phyloP scores from a whole-genome alignment of 2,113 vertebrate species.

The Telmatochromis bifrenatus region DNA sequence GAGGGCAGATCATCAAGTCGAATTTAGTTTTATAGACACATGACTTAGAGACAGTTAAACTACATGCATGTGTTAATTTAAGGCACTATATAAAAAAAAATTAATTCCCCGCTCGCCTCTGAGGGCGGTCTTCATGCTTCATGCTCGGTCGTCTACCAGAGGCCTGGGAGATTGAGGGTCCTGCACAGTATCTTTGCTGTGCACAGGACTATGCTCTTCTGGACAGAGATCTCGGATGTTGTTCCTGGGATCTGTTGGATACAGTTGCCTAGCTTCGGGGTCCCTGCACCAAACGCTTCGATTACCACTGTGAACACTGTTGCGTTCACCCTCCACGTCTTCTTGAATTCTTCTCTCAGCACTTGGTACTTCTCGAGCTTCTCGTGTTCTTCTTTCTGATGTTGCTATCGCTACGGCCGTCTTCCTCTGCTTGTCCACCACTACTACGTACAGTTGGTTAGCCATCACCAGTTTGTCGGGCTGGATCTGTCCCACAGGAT shows the following conservation, averaged over 20 bases:
- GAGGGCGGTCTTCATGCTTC: background rate
- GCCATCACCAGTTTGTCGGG: background rate
- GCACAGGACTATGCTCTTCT: background rate
- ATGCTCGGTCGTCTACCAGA: background rate
- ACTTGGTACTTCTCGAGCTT: background rate
- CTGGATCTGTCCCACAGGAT: background rate
- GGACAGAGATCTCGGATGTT: background rate
- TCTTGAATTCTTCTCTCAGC: background rate
- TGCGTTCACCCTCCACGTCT: background rate
- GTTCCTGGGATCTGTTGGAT: background rate
- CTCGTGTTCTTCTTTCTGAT: background rate
- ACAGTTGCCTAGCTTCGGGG: background rate
- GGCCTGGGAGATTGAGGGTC: background rate
- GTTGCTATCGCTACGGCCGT: background rate
- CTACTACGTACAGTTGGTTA: background rate
- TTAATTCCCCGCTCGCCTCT: background rate
- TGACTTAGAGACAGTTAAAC: conserved; percentile 7
- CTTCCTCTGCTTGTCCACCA: background rate
- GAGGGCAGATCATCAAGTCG: conserved; percentile 13
- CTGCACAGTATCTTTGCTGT: background rate
- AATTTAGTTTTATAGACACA: conserved; percentile 26
- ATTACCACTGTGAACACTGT: background rate
- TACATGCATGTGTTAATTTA: background rate
- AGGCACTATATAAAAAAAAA: background rate
- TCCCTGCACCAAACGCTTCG: background rate